Percentiles rank a stretch among this genome's conserved stretches.
phyloP scores from a whole-genome alignment of 2,888 invertebrate species.

The Orthosia gracilis region DNA sequence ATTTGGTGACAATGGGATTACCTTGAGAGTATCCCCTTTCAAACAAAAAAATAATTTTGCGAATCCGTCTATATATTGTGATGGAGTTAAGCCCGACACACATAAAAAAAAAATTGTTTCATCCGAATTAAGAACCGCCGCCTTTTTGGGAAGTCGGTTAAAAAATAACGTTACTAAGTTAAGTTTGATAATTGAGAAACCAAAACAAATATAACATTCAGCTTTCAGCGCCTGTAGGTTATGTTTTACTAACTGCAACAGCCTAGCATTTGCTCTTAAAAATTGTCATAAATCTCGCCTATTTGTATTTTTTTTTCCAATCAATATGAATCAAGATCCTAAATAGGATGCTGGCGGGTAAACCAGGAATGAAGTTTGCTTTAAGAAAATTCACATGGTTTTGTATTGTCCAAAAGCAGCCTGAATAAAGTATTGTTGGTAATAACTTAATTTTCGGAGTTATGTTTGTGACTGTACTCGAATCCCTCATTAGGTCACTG shows the following conservation, averaged over 20 bases:
- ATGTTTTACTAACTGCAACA: not conserved
- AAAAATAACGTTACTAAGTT: not conserved
- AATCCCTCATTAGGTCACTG: slow-evolving; percentile 67
- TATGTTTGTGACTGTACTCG: slow-evolving; percentile 59
- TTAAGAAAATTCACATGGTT: not conserved
- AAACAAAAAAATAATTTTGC: too few relatives aligned
- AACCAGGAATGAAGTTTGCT: not conserved
- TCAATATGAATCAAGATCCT: not conserved
- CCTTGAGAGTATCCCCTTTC: too few relatives aligned
- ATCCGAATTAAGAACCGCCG: too few relatives aligned
- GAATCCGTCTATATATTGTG: too few relatives aligned
- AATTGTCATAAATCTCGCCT: not conserved
- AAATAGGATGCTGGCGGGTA: not conserved
- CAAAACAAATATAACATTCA: not conserved
- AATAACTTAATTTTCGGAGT: not conserved
- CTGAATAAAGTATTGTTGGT: not conserved
- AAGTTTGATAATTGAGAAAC: not conserved
- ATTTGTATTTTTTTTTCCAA: not conserved
- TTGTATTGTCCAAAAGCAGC: not conserved
- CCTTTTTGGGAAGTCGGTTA: too few relatives aligned
- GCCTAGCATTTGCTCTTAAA: slow-evolving; percentile 20
- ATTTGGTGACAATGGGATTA: too few relatives aligned
- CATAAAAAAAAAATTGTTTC: too few relatives aligned
- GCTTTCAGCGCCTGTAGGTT: slow-evolving; percentile 26
- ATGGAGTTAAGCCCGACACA: too few relatives aligned